Evolutionary conservation across 1,140 invertebrate genomes (phyloP), one percentile per base, ranked within the genome.

Genomic region (Psix sp.): DNA sequence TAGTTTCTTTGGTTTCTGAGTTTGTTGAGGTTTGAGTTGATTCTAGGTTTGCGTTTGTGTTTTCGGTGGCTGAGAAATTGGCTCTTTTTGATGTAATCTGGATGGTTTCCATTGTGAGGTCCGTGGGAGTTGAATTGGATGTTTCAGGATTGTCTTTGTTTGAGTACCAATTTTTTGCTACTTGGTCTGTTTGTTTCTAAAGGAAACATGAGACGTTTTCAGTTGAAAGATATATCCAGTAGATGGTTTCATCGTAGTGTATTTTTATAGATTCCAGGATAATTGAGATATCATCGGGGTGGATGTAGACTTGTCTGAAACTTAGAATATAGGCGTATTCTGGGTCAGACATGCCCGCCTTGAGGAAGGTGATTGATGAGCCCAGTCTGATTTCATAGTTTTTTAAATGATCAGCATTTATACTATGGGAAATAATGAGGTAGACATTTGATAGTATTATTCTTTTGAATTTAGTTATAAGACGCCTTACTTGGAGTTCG

Each of bases 361-460:
- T 20, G 1, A 70, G 16, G 13, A 36, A 42, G 3, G 46, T 52
- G 6, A 71, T 62, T 7, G 20, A n/a, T 1, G 46, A 71, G 0
- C 20, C 20, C 5, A 35, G 26, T 31, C 16, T 39, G 2, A 68
- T 57, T 6, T 62, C 15, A 0, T 46, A n/a, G 9, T 45, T 45
- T 0, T 17, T 29, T 0, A 70, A 11, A 4, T 52, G 9, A n/a
- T 70, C 15, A 13, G 14, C 9, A 7, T 60, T 20, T 3, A 31
- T 10, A n/a, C n/a, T 26, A 11, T 70, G 38, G 1, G 56, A 46
- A 1, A 70, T 70, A 0, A 52, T 45, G 5, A 40, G 66, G 13
- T 38, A 60, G 4, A 62, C 56, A 33, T 70, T 62, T 9, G 56
- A 71, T n/a, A 71, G 9, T 16, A 63, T 54, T 7, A 71, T 24